These are phyloP conservation scores for Hephaestus fuliginosus DNA, from an alignment of 2,797 vertebrate genomes.

Conservation along the genomic window DNA sequence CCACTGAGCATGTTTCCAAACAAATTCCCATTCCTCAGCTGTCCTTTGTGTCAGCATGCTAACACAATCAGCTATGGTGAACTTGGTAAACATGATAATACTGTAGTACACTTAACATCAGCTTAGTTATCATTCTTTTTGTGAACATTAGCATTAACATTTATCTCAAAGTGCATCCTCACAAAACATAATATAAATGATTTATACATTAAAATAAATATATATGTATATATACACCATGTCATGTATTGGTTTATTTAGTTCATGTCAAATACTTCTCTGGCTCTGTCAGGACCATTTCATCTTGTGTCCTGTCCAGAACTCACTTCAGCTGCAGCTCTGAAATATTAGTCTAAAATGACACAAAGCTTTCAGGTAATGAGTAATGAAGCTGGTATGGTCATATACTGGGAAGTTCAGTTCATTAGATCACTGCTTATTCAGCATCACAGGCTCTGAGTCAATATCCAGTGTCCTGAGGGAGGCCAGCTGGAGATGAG, in stretches of 20 bases:
- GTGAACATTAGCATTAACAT: neutral
- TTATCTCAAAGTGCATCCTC: neutral
- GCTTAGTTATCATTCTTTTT: neutral
- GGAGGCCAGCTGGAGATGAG: conserved; percentile 1
- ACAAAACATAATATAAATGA: no score
- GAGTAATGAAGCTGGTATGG: neutral
- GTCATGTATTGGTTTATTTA: neutral
- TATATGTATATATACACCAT: neutral
- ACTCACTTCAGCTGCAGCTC: neutral
- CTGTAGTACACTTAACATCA: neutral
- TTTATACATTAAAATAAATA: no score
- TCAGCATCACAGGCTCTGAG: conserved; percentile 26
- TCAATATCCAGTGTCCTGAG: conserved; percentile 7
- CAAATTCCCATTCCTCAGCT: neutral
- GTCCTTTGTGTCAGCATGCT: neutral
- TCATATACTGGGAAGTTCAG: neutral
- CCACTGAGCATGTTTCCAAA: no score
- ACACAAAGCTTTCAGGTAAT: neutral
- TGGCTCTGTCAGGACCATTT: neutral
- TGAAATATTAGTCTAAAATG: conserved; percentile 9
- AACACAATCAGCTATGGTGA: neutral
- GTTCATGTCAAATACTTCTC: neutral
- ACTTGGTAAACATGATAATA: neutral
- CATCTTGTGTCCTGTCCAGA: neutral
- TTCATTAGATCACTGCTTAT: conserved; percentile 24